phyloP scores from a whole-genome alignment of 30 jellyfish, hydroid and myxozoan genomes.

The Chrysaora quinquecirrha region DNA sequence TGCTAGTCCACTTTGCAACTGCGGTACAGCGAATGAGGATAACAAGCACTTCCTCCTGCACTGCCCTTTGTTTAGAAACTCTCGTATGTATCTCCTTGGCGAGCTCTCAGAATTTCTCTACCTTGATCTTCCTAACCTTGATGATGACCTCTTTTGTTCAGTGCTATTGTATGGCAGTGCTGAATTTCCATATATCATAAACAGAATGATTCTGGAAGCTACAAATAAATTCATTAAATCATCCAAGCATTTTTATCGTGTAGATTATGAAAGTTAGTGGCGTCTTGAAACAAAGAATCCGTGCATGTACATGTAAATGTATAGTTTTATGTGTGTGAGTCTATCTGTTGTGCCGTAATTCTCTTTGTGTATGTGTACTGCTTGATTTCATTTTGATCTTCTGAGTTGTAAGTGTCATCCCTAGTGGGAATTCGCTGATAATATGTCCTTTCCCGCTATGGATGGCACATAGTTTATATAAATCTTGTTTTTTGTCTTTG shows the following conservation, averaged over 20 bases:
- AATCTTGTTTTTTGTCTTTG: conserved; percentile 1
- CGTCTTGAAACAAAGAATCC: background rate
- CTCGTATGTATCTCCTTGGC: conserved; percentile 40
- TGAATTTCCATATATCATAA: conserved; percentile 37
- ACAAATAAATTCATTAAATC: conserved; percentile 12
- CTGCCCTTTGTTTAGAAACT: conserved; percentile 30
- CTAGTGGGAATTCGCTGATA: conserved; percentile 6
- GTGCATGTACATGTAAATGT: background rate
- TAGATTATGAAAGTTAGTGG: background rate
- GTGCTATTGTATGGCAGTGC: conserved; percentile 46
- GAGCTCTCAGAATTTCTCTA: conserved; percentile 43
- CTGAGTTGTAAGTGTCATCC: conserved; percentile 1
- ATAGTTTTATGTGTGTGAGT: conserved; percentile 4
- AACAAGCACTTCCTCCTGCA: conserved; percentile 57
- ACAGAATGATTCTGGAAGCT: conserved; percentile 53
- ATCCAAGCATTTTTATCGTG: background rate
- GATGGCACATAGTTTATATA: conserved; percentile 10
- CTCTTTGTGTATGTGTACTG: background rate
- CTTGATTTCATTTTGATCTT: background rate
- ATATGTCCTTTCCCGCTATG: conserved; percentile 15
- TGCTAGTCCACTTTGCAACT: conserved; percentile 27
- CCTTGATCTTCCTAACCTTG: conserved; percentile 31
- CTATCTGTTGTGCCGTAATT: background rate
- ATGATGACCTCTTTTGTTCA: conserved; percentile 37
- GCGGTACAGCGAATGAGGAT: conserved; percentile 44